These are phyloP conservation scores for Sphenopsis melanotis DNA, from an alignment of 2,797 vertebrate species.

Conservation along the genomic window DNA sequence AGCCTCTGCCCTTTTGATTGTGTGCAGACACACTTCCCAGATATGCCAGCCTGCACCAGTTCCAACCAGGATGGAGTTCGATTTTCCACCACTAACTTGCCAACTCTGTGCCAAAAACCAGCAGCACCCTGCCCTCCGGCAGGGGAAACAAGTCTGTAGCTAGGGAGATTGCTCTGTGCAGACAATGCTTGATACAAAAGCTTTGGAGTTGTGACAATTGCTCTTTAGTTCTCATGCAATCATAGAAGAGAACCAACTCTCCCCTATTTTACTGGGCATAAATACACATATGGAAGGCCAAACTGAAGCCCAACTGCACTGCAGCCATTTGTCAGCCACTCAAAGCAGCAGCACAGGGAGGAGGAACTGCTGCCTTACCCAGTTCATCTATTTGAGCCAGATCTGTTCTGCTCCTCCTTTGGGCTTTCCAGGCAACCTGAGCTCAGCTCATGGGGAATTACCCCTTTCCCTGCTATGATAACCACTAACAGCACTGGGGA, in stretches of 20 bases:
- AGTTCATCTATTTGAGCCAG: not conserved
- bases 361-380: not conserved
- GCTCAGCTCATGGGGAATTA: not conserved
- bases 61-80: conserved; percentile 30
- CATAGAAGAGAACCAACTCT: conserved; percentile 10
- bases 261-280: not conserved
- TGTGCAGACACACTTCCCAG: not conserved
- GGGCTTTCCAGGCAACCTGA: not conserved
- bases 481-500: not conserved
- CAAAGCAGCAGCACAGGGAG: not conserved
- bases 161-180: conserved; percentile 30
- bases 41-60: conserved; percentile 40
- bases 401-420: not conserved
- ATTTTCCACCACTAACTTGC: conserved; percentile 42
- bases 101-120: conserved; percentile 25
- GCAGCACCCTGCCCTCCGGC: conserved; percentile 54
- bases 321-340: conserved; percentile 13
- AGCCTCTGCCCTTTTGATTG: not conserved
- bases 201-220: conserved; percentile 45
- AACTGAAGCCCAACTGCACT: conserved; percentile 2
- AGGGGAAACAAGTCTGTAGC: conserved; percentile 54
- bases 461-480: not conserved
- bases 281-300: not conserved
- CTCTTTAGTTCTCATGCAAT: conserved; percentile 41
- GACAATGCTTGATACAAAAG: conserved; percentile 44